Conservation (phyloP, 1,140 invertebrate genomes). For the Drosophila grimshawi region DNA sequence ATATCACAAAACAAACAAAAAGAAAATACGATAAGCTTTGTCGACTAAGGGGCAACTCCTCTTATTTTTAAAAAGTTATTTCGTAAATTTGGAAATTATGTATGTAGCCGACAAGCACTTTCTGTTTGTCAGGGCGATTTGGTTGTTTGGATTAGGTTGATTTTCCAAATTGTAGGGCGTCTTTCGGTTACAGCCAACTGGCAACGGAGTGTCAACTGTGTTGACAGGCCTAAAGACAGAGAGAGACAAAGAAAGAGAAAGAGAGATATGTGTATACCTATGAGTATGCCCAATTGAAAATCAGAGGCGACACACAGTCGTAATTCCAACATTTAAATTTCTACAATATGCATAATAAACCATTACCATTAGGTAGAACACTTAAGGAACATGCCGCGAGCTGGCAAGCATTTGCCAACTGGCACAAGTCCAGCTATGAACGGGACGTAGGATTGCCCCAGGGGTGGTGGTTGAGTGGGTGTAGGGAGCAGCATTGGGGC, state of each 20-base stretch:
- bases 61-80: too few species aligned
- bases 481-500: neutral
- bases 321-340: slow-evolving; percentile 3
- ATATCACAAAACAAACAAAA: too few species aligned
- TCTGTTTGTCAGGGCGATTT: too few species aligned
- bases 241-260: too few species aligned
- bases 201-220: slow-evolving; percentile 24
- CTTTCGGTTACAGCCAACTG: slow-evolving; percentile 1
- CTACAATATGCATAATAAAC: slow-evolving; percentile 6
- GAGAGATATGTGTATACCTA: neutral
- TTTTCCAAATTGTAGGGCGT: neutral
- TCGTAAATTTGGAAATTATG: too few species aligned
- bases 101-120: too few species aligned
- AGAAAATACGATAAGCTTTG: too few species aligned
- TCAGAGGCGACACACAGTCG: neutral
- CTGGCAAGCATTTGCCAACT: slow-evolving; percentile 22
- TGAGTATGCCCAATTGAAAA: slow-evolving; percentile 8
- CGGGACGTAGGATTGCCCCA: too few species aligned
- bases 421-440: slow-evolving; percentile 18
- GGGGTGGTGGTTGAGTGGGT: too few species aligned
- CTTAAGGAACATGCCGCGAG: slow-evolving; percentile 9
- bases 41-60: too few species aligned
- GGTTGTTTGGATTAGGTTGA: too few species aligned
- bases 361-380: slow-evolving; percentile 4
- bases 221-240: slow-evolving; percentile 20